Conservation (phyloP, 2,888 invertebrate species). For the Prosopocoilus inquinatus region DNA sequence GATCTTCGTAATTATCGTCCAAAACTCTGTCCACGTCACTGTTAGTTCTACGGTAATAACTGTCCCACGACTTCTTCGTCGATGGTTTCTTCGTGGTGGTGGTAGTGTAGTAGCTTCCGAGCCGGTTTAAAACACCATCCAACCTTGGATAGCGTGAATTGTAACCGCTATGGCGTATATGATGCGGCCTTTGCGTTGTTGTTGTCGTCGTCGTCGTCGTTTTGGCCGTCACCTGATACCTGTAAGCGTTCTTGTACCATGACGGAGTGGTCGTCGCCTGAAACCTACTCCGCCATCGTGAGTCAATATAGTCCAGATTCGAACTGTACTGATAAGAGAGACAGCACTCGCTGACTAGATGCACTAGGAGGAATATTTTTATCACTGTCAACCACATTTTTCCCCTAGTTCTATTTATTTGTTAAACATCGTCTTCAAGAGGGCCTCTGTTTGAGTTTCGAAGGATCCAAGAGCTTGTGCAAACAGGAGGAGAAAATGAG, state of each 20-base stretch:
- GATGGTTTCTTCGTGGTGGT: conserved; percentile 10
- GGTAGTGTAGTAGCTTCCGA: not conserved
- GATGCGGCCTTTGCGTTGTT: conserved; percentile 10
- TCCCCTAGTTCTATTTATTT: not conserved
- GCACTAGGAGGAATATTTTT: conserved; percentile 13
- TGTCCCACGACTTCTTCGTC: conserved; percentile 1
- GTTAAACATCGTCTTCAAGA: not conserved
- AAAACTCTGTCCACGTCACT: conserved; percentile 1
- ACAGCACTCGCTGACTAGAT: conserved; percentile 11
- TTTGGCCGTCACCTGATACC: conserved; percentile 6
- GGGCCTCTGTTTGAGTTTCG: not conserved
- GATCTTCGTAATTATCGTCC: conserved; percentile 10
- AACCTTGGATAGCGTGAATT: conserved; percentile 12
- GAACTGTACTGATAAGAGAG: not conserved
- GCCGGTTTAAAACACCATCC: conserved; percentile 13
- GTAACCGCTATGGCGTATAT: conserved; percentile 15
- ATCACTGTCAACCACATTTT: conserved; percentile 9
- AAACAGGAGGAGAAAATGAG: not conserved
- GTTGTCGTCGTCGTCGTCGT: conserved; percentile 9
- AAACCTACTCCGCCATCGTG: not conserved
- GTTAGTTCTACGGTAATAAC: not conserved
- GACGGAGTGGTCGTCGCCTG: conserved; percentile 2
- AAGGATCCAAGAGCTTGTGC: not conserved
- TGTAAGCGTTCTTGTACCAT: conserved; percentile 10
- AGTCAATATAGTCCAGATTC: not conserved